A percentile compares a stretch with the other conserved stretches of the same genome.
Evolutionary conservation across 2,797 vertebrate genomes (phyloP).

Genomic region (Pachyuromys duprasi): DNA sequence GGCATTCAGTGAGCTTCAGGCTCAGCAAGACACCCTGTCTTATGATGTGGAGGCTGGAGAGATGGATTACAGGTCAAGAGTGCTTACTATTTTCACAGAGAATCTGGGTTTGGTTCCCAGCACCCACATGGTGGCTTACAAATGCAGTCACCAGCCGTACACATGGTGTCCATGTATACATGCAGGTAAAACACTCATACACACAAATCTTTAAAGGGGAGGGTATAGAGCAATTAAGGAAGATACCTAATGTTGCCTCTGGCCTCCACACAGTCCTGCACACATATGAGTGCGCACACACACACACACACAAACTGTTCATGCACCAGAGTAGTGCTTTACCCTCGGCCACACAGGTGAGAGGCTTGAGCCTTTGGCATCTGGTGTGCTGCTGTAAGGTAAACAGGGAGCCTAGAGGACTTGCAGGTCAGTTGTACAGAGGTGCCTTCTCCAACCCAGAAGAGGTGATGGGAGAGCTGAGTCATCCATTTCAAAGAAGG

Average conservation of each 20-base stretch:
- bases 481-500: neutral
- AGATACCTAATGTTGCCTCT: neutral
- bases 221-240: neutral
- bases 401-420: neutral
- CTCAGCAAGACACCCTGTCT: neutral
- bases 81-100: neutral
- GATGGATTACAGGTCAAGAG: neutral
- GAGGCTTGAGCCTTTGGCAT: neutral
- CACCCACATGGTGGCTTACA: neutral
- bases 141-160: neutral
- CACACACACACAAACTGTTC: neutral
- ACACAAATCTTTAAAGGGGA: neutral
- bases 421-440: neutral
- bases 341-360: accelerated
- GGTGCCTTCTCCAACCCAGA: neutral
- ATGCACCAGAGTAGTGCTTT: neutral
- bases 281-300: neutral
- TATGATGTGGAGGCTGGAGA: neutral
- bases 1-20: neutral
- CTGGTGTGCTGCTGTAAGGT: neutral
- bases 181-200: neutral
- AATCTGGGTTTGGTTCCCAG: neutral
- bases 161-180: neutral
- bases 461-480: neutral
- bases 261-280: neutral